A percentile compares a stretch with the other conserved stretches of the same genome.
phyloP scores from a whole-genome alignment of 2,113 vertebrate species.

The Haplotaxodon microlepis region DNA sequence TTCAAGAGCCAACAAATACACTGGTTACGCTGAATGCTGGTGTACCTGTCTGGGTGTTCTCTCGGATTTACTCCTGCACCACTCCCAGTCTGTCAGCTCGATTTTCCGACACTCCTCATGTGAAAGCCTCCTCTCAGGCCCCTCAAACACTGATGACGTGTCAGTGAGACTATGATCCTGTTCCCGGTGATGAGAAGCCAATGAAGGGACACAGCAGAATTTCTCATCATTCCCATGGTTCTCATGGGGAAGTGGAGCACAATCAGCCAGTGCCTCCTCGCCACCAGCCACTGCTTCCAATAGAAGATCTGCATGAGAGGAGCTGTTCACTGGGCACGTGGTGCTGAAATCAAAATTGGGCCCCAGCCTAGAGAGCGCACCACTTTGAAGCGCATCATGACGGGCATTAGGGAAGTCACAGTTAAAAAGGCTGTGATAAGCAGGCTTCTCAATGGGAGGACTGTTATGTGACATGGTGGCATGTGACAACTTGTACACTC shows the following conservation, averaged over 20 bases:
- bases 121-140: slow-evolving; percentile 78
- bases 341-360: slow-evolving; percentile 75
- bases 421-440: slow-evolving; percentile 70
- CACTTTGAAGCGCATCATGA: slow-evolving; percentile 43
- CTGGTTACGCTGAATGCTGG: neutral
- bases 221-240: slow-evolving; percentile 26
- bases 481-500: slow-evolving; percentile 83
- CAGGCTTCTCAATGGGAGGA: slow-evolving; percentile 61
- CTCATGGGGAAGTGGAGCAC: slow-evolving; percentile 19
- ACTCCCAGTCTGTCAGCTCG: slow-evolving; percentile 90
- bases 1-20: neutral
- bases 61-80: slow-evolving; percentile 95
- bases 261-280: slow-evolving; percentile 20
- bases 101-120: slow-evolving; percentile 80
- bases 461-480: slow-evolving; percentile 57
- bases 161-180: slow-evolving; percentile 51
- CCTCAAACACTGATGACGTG: slow-evolving; percentile 63
- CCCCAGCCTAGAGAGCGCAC: slow-evolving; percentile 28
- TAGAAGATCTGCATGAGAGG: slow-evolving; percentile 53
- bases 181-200: slow-evolving; percentile 41
- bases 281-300: slow-evolving; percentile 37
- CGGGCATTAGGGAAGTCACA: slow-evolving; percentile 50
- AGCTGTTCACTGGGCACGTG: slow-evolving; percentile 67
- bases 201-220: slow-evolving; percentile 18
- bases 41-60: slow-evolving; percentile 90